Evolutionary conservation across 1,140 invertebrate species (phyloP), one percentile per base, ranked within the genome.

Genomic region (Drosophila tsacasi): DNA sequence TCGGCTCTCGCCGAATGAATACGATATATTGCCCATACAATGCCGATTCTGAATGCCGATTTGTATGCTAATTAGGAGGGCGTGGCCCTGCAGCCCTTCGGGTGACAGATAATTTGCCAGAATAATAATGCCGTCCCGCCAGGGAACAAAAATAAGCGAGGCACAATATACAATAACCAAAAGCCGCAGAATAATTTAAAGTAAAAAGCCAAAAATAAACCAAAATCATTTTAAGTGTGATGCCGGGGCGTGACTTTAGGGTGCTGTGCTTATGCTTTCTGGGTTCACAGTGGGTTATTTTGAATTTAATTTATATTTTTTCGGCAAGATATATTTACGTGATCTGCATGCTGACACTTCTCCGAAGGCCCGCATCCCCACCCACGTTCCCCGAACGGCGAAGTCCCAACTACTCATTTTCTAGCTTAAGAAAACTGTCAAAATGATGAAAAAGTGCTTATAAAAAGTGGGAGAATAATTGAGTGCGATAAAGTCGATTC

Each of bases 161-260:
- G 19, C 47, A 50, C 35, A 23, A 62, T 37, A 44, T 17, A 54
- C 71, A 58, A 68, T 58, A 68, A 40, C 62, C 30, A 46, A 58
- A 59, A 71, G 39, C 47, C 54, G 13, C 32, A 37, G 50, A 72
- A 68, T 68, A 58, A 82, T 83, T 76, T 76, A 49, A 59, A 60
- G 47, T 81, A 49, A 79, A 86, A 85, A 63, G 61, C 78, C 63
- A 66, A 80, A 79, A 87, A 84, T 74, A 65, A 66, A 81, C 21
- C 64, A 15, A 77, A 84, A 79, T 67, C 67, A 74, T 68, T 84
- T 79, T 50, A 90, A 84, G 78, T 85, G 79, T 60, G 73, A 71
- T 55, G 62, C 42, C 49, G 75, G 75, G 67, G 85, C 84, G 84
- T 89, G 84, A 89, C 85, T 90, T 90, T 85, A 61, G 81, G 78